These are phyloP conservation scores for Axis porcinus DNA, from an alignment of 2,113 vertebrate genomes.

Conservation along the genomic window DNA sequence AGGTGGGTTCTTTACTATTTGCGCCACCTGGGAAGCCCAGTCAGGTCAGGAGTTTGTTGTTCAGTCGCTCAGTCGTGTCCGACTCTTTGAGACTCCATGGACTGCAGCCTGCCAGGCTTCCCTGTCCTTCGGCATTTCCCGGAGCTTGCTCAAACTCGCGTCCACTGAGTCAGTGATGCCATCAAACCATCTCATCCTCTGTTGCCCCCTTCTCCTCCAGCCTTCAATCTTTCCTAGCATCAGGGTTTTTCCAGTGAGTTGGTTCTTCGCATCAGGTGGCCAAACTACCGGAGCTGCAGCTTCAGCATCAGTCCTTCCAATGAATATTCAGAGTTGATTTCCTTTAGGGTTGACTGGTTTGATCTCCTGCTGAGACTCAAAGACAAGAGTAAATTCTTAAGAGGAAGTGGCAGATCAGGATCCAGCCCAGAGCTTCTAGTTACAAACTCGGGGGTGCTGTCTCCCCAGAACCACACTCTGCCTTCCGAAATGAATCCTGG, in stretches of 20 bases:
- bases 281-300: not conserved
- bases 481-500: not conserved
- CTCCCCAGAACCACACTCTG: fast-evolving
- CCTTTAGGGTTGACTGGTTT: not conserved
- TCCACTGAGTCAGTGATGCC: not conserved
- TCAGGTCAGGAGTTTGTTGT: not conserved
- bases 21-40: not conserved
- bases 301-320: not conserved
- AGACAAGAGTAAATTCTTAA: not conserved
- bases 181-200: not conserved
- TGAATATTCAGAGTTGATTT: not conserved
- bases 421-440: not conserved
- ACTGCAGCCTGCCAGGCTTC: not conserved
- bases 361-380: not conserved
- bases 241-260: not conserved
- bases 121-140: fast-evolving
- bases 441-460: not conserved
- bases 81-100: not conserved
- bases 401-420: not conserved
- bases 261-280: not conserved
- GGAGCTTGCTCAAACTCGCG: not conserved
- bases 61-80: not conserved
- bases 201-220: not conserved
- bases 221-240: not conserved
- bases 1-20: not conserved